These are phyloP conservation scores for Indicator indicator DNA, from an alignment of 2,113 vertebrate genomes.

Conservation along the genomic window DNA sequence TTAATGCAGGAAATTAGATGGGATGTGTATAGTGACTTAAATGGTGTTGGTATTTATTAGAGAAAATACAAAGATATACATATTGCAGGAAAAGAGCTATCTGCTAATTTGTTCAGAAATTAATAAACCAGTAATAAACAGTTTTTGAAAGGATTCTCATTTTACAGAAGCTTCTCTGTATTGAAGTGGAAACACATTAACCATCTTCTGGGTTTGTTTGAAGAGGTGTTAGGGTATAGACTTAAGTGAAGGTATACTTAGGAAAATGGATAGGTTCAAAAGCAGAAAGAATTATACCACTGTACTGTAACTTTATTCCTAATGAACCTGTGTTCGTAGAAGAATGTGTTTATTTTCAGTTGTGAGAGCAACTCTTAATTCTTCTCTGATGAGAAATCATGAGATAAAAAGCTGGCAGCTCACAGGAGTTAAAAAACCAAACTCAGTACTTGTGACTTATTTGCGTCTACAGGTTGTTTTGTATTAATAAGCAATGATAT, in stretches of 20 bases:
- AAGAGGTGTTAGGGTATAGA: not conserved
- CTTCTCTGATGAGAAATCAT: not conserved
- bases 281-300: not conserved
- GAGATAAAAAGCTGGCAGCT: not conserved
- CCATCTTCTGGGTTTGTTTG: not conserved
- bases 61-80: not conserved
- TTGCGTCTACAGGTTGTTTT: not conserved
- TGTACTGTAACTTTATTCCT: not conserved
- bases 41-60: fast-evolving
- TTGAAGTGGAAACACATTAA: not conserved
- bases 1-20: not conserved
- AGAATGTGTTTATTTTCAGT: constrained; percentile 9
- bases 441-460: not conserved
- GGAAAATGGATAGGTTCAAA: not conserved
- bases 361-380: not conserved
- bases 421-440: not conserved
- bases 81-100: not conserved
- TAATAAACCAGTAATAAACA: not conserved
- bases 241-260: not conserved
- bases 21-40: not conserved
- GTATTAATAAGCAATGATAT: not conserved
- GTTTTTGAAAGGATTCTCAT: not conserved
- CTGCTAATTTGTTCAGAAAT: not conserved
- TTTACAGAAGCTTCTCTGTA: not conserved
- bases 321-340: not conserved